Evolutionary conservation across 2,797 vertebrate species (phyloP).

Genomic region (Peromyscus aztecus): DNA sequence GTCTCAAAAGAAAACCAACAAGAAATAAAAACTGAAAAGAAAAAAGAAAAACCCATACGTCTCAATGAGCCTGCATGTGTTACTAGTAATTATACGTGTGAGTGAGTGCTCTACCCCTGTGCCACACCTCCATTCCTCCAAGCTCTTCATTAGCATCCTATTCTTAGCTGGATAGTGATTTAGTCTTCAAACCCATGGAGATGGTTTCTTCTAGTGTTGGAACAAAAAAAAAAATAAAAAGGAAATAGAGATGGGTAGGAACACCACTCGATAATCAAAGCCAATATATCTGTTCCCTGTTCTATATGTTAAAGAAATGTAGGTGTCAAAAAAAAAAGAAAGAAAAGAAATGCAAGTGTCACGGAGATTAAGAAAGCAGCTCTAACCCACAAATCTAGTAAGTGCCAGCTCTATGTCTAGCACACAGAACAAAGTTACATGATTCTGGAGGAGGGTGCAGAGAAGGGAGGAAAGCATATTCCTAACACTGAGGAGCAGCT

Average conservation of each 20-base stretch:
- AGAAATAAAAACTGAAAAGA: background rate
- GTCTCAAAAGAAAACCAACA: background rate
- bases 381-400: background rate
- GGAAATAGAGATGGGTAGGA: no score
- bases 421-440: background rate
- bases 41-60: background rate
- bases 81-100: background rate
- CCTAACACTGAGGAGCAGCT: background rate
- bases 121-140: background rate
- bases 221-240: background rate
- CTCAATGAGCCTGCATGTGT: background rate
- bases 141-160: conserved; percentile 1
- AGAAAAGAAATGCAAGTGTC: no score
- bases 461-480: background rate
- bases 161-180: conserved; percentile 32
- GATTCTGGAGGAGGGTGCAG: background rate
- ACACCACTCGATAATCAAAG: background rate
- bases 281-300: background rate
- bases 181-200: background rate
- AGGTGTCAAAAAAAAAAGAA: no score
- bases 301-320: conserved; percentile 41
- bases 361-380: background rate
- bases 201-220: background rate
- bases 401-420: background rate
- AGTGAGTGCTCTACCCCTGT: background rate